Base-by-base conservation (phyloP, 2,113 vertebrate species). In the Ailurus styani region DNA sequence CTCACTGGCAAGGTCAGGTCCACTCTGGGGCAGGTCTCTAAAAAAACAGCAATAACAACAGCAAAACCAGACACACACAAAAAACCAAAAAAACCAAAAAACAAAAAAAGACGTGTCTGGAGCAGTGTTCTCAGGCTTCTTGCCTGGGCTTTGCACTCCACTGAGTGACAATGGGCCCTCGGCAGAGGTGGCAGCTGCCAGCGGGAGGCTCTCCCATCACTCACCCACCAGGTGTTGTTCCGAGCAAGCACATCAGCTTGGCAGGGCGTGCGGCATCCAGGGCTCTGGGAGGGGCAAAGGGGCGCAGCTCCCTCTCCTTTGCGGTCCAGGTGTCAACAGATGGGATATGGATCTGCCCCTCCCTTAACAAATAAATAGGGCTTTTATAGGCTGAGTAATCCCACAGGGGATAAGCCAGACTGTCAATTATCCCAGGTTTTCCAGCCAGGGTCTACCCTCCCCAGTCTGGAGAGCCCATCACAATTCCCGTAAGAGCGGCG, bases 301-400 rank as follows among this genome's bases (percentile, higher is more conserved):
- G 87, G 96, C 57, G 62, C 47, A 91, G 87, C 72, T 83, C 93
- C 37, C 54, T 54, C 88, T 72, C 4, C 88, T 75, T 78, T 87
- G 73, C 52, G 5, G 8, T 90, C 88, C 97, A 97, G 97, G 96
- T 97, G 96, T 96, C 95, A 96, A 95, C 92, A 97, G 97, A 98
- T 52, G 93, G 95, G 91, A 86, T 95, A 89, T 78, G 66, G 94
- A 91, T 83, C 96, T 91, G 94, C 94, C 86, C 81, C 91, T 96
- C 93, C 98, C 94, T 97, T 90, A 52, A 47, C 85, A 95, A 97
- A 98, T 86, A 97, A 88, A 95, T 79, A 85, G 87, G 82, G 82
- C 81, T 97, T 97, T 98, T 95, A 97, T 29, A 78, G 95, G 83
- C 90, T 97, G 97, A 97, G 72, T 96, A 97, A 96, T 95, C 90